These are phyloP conservation scores for Setophaga kirtlandii DNA, from an alignment of 2,113 vertebrate species.

Conservation along the genomic window DNA sequence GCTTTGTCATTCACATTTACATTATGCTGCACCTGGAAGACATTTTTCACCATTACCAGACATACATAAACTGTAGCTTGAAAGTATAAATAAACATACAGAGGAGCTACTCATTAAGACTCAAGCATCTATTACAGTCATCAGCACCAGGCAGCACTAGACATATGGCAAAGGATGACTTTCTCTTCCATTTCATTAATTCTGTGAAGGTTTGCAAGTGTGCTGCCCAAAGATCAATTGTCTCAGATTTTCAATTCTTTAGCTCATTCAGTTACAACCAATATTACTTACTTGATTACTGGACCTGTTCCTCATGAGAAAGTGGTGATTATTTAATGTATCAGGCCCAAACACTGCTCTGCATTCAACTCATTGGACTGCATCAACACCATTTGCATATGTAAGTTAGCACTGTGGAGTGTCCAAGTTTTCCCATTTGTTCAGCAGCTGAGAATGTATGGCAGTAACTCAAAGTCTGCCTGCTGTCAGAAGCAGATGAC, in stretches of 20 bases:
- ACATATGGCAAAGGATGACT: not conserved
- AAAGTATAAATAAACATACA: constrained; percentile 37
- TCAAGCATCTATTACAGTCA: not conserved
- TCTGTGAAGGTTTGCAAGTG: not conserved
- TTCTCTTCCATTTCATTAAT: not conserved
- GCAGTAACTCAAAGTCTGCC: not conserved
- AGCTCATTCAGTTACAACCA: not conserved
- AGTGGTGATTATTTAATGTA: not conserved
- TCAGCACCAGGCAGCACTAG: not conserved
- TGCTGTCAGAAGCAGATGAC: constrained; percentile 13
- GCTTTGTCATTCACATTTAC: constrained; percentile 15
- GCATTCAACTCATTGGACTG: not conserved
- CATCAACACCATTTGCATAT: not conserved
- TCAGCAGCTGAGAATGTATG: not conserved
- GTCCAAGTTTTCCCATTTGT: not conserved
- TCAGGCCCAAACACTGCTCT: not conserved
- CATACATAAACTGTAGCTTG: constrained; percentile 5
- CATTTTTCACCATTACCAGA: constrained; percentile 46
- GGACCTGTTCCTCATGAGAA: not conserved
- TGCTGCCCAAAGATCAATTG: not conserved
- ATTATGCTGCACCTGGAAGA: constrained; percentile 53
- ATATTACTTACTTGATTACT: not conserved
- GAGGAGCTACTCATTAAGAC: constrained; percentile 17
- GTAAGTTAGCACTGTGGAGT: not conserved
- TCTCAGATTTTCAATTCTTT: not conserved